phyloP scores from a whole-genome alignment of 2,113 vertebrate species.

The Cyprinus carpio region DNA sequence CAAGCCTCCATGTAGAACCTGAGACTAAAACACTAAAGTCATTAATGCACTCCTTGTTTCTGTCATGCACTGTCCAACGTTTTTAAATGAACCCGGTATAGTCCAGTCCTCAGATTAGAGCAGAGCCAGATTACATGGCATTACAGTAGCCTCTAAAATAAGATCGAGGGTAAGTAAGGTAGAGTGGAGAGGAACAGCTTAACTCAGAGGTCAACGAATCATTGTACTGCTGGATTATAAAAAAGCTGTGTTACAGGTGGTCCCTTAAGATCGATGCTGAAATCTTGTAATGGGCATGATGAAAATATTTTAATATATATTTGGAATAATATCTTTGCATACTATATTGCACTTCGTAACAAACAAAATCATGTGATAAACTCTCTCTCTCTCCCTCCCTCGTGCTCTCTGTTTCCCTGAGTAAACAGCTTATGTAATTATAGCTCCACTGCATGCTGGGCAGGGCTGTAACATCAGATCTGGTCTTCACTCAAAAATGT shows the following conservation, averaged over 20 bases:
- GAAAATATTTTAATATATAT: background rate
- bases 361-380: background rate
- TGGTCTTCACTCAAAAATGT: slow-evolving; percentile 22
- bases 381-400: background rate
- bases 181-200: background rate
- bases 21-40: slow-evolving; percentile 11
- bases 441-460: background rate
- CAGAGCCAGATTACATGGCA: slow-evolving; percentile 43
- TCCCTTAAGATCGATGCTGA: background rate
- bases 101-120: slow-evolving; percentile 29
- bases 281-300: background rate
- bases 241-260: background rate
- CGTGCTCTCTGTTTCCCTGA: background rate
- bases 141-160: slow-evolving; percentile 40
- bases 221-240: background rate
- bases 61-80: background rate
- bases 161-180: slow-evolving; percentile 35
- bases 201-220: background rate
- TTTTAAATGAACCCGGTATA: background rate
- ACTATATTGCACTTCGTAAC: background rate
- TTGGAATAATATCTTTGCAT: background rate
- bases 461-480: background rate
- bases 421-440: slow-evolving; percentile 49
- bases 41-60: background rate
- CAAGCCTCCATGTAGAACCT: background rate